Evolutionary conservation across 2,113 vertebrate species (phyloP).

Genomic region (Apaloderma vittatum): DNA sequence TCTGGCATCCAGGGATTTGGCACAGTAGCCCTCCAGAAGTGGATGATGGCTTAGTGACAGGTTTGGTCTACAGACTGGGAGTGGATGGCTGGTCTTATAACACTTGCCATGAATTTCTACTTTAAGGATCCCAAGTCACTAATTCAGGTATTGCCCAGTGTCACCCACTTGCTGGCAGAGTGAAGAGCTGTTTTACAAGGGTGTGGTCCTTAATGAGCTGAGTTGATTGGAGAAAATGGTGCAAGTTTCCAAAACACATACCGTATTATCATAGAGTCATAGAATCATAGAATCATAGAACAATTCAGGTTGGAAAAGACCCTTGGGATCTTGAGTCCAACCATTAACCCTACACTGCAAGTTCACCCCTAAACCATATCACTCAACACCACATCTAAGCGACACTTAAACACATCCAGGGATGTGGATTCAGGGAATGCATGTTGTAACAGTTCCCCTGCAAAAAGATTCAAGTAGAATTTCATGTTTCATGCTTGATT

Average conservation of each 20-base stretch:
- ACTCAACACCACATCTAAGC: too few species aligned
- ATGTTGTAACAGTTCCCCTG: rapidly evolving
- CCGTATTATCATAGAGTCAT: too few species aligned
- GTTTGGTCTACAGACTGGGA: neutral
- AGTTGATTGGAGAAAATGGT: neutral
- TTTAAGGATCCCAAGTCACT: neutral
- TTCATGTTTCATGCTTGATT: neutral
- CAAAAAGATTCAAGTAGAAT: neutral
- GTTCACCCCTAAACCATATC: too few species aligned
- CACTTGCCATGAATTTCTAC: neutral
- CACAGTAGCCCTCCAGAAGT: neutral
- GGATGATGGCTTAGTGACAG: neutral
- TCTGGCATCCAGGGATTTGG: neutral
- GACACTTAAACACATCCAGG: too few species aligned
- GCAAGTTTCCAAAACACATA: neutral
- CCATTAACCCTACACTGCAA: too few species aligned
- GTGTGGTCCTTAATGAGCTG: neutral
- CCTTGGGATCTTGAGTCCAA: too few species aligned
- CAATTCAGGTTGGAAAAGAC: too few species aligned
- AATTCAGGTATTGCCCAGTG: neutral
- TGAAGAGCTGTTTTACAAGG: neutral
- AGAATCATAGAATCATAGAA: too few species aligned
- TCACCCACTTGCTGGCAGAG: neutral
- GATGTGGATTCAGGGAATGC: neutral
- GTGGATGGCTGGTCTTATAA: neutral